phyloP scores from a whole-genome alignment of 2,797 vertebrate genomes.

The Thalassophryne amazonica region DNA sequence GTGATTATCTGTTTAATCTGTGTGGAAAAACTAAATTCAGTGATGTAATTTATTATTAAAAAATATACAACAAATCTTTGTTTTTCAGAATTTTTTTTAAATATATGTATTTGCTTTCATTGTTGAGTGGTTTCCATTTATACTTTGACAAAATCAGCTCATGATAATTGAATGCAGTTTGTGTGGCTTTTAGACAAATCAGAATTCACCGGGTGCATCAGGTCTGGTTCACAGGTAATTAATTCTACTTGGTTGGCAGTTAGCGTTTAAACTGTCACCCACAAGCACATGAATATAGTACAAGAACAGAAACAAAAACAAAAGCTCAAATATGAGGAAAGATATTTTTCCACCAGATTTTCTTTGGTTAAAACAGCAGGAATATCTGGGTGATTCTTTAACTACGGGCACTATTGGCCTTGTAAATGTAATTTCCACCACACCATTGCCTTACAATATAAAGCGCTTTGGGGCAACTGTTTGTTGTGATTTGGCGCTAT shows the following conservation, averaged over 20 bases:
- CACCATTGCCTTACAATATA: no score
- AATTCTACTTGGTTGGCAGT: background rate
- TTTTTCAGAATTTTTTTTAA: background rate
- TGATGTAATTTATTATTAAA: background rate
- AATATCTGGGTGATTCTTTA: no score
- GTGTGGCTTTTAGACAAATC: background rate
- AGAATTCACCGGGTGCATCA: background rate
- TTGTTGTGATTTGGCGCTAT: no score
- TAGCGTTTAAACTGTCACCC: background rate
- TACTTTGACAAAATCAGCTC: background rate
- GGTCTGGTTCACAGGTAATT: slow-evolving; percentile 45
- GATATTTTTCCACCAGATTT: no score
- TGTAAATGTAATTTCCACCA: no score
- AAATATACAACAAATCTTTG: background rate
- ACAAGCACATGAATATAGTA: background rate
- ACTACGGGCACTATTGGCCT: no score
- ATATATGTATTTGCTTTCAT: background rate
- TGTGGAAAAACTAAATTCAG: background rate
- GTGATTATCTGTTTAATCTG: background rate
- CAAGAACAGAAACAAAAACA: background rate
- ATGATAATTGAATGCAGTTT: no score
- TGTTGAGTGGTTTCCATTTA: background rate
- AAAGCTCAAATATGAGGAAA: background rate
- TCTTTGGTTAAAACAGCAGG: no score
- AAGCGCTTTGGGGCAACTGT: no score